Conservation (phyloP, 2,888 invertebrate species). For the Tricholauxania praeusta region DNA sequence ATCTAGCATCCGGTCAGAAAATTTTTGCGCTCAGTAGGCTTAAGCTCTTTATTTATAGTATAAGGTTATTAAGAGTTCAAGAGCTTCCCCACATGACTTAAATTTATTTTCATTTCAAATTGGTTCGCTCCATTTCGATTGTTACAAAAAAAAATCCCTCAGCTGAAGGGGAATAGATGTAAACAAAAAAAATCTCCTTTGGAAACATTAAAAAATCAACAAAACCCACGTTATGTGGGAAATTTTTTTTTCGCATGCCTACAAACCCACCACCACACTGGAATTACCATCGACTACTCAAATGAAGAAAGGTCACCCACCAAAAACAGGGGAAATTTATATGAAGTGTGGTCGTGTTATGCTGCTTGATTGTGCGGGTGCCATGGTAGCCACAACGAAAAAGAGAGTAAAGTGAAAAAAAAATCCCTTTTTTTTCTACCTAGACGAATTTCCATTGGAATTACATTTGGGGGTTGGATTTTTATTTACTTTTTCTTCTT, state of each 20-base stretch:
- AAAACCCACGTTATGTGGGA: slow-evolving; percentile 7
- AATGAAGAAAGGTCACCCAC: slow-evolving; percentile 11
- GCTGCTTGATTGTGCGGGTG: slow-evolving; percentile 39
- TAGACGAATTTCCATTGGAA: slow-evolving; percentile 43
- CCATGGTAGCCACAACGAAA: slow-evolving; percentile 53
- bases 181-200: too few species aligned
- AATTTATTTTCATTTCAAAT: too few species aligned
- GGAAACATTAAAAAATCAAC: slow-evolving; percentile 15
- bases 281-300: neutral
- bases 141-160: too few species aligned
- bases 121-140: too few species aligned
- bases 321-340: slow-evolving; percentile 39
- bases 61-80: too few species aligned
- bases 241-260: slow-evolving; percentile 12
- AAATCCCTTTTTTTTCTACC: slow-evolving; percentile 33
- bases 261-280: slow-evolving; percentile 4
- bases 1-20: too few species aligned
- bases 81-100: too few species aligned
- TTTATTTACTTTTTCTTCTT: slow-evolving; percentile 22
- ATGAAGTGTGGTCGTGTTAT: slow-evolving; percentile 63
- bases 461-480: slow-evolving; percentile 9
- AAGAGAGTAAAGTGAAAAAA: slow-evolving; percentile 41
- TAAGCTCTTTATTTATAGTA: too few species aligned
- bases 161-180: too few species aligned
- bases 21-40: too few species aligned